Conservation (phyloP, 2,888 invertebrate species). For the Glaucopsyche alexis region DNA sequence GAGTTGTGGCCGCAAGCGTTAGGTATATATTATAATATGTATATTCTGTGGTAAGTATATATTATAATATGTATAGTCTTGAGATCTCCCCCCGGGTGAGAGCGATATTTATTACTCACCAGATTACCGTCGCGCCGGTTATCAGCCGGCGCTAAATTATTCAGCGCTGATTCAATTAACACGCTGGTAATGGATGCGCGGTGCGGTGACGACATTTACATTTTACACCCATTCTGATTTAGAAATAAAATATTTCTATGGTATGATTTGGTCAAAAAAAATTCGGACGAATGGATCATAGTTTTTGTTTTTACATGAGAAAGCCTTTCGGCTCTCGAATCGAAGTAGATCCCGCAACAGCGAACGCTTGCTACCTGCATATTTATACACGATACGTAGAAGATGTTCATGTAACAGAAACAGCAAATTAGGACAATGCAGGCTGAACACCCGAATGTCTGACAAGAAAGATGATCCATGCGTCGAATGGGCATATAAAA, state of each 20-base stretch:
- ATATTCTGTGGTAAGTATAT: not conserved
- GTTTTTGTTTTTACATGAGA: too few relatives aligned
- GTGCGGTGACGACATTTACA: conserved; percentile 17
- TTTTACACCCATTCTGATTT: conserved; percentile 12
- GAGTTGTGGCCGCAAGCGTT: conserved; percentile 8
- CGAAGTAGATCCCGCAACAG: too few relatives aligned
- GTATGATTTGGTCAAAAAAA: not conserved
- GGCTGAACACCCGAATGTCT: too few relatives aligned
- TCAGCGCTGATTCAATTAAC: conserved; percentile 22
- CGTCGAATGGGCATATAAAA: too few relatives aligned
- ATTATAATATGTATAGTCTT: not conserved
- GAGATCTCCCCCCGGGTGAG: not conserved
- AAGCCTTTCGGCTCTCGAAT: too few relatives aligned
- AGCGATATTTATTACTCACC: conserved; percentile 11
- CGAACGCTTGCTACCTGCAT: too few relatives aligned
- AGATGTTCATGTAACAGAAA: too few relatives aligned
- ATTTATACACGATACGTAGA: too few relatives aligned
- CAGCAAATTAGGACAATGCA: too few relatives aligned
- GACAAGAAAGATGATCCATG: too few relatives aligned
- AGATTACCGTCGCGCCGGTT: conserved; percentile 17
- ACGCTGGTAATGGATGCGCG: conserved; percentile 5
- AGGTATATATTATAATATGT: not conserved
- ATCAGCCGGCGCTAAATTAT: conserved; percentile 12
- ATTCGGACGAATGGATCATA: too few relatives aligned
- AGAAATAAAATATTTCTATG: not conserved